Conservation (phyloP, 1,140 invertebrate genomes). For the Aphis craccivora region DNA sequence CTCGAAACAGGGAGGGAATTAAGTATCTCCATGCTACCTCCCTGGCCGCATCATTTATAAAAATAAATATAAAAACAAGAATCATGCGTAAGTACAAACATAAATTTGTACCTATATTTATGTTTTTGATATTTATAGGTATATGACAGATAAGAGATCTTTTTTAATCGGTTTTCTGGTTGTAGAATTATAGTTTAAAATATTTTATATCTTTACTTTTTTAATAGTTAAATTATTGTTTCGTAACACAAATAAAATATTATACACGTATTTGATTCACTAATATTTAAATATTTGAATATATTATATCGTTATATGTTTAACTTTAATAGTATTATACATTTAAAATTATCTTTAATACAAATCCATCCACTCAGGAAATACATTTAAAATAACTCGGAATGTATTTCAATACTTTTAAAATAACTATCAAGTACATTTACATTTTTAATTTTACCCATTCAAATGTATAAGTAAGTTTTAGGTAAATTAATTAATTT, state of each 20-base stretch:
- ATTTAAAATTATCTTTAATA: background rate
- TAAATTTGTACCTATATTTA: background rate
- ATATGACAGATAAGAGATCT: background rate
- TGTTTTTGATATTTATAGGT: background rate
- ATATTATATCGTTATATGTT: background rate
- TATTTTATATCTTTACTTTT: background rate
- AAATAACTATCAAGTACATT: background rate
- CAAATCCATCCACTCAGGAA: background rate
- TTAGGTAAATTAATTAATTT: too few species aligned
- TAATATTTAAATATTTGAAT: background rate
- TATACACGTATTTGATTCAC: background rate
- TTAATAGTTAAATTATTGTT: background rate
- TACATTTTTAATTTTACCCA: background rate
- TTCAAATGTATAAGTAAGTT: too few species aligned
- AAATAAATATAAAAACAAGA: too few species aligned
- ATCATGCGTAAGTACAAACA: too few species aligned
- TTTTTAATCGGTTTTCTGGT: too few species aligned
- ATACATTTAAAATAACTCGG: background rate
- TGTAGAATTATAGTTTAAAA: background rate
- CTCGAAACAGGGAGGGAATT: too few species aligned
- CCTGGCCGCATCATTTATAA: too few species aligned
- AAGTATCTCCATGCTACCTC: too few species aligned
- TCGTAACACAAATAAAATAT: background rate
- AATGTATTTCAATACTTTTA: background rate
- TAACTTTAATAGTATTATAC: background rate